Percentiles rank a stretch among this genome's conserved stretches.
These are phyloP conservation scores for Coelogynopora nodosa DNA, from an alignment of 2,888 invertebrate species.

Conservation along the genomic window DNA sequence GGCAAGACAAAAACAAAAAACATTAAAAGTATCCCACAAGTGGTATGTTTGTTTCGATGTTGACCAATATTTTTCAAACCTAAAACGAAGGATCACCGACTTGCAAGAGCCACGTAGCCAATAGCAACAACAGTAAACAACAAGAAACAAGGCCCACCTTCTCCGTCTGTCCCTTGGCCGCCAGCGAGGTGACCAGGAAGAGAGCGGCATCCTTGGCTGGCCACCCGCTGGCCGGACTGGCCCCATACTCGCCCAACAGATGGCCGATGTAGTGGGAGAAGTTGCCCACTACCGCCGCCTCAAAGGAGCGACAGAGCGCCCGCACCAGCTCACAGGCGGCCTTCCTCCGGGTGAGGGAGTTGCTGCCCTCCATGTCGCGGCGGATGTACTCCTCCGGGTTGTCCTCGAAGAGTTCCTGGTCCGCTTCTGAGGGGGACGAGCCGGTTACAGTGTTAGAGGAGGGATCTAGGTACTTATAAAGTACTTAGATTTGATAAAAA, in stretches of 20 bases:
- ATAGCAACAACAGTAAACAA: too few relatives aligned
- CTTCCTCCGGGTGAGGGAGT: slow-evolving; percentile 88
- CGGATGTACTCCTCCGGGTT: slow-evolving; percentile 80
- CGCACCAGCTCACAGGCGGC: slow-evolving; percentile 95
- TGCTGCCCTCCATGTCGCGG: slow-evolving; percentile 93
- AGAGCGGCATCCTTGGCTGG: slow-evolving; percentile 90
- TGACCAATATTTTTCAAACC: too few relatives aligned
- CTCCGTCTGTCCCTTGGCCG: slow-evolving; percentile 80
- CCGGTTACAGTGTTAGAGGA: too few relatives aligned
- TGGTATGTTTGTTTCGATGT: too few relatives aligned
- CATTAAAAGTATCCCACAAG: too few relatives aligned
- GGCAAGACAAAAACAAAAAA: too few relatives aligned
- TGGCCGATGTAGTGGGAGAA: slow-evolving; percentile 60
- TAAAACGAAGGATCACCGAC: too few relatives aligned
- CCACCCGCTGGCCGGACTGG: slow-evolving; percentile 77
- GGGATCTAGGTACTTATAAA: too few relatives aligned
- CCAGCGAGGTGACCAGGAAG: slow-evolving; percentile 89
- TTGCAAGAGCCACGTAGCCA: too few relatives aligned
- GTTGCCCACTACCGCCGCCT: slow-evolving; percentile 60
- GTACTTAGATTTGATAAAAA: too few relatives aligned
- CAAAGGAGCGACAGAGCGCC: slow-evolving; percentile 74
- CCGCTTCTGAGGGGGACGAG: slow-evolving; percentile 63
- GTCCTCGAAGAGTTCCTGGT: slow-evolving; percentile 93
- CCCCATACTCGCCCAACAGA: slow-evolving; percentile 67
- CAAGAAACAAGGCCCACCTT: too few relatives aligned